Base-by-base conservation (phyloP, 2,113 vertebrate genomes). In the Marmota monax region DNA sequence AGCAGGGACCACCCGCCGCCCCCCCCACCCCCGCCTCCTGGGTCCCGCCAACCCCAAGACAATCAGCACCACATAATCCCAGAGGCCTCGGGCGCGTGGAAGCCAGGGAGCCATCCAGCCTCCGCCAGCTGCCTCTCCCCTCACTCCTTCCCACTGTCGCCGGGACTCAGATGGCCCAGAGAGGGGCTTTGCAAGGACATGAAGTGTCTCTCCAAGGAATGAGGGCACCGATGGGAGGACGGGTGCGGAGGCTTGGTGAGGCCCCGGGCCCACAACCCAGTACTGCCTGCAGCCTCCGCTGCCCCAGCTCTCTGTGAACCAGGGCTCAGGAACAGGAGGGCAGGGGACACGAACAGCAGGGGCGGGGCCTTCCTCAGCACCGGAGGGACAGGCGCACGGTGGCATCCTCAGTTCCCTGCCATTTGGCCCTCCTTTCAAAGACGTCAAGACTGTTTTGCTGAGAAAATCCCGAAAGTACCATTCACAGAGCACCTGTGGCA, bases 401-500 rank as follows among this genome's bases (percentile, higher is more conserved):
- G 89, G 45, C 17, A 13, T 12, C 51, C n/a, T 84, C 67, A 4
- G 14, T 12, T 2, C 5, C 3, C 16, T 25, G 10, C 34, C 6
- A 1, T 51, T 48, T 34, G 22, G 29, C 13, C n/a, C n/a, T 39
- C 16, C 18, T 4, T 12, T n/a, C 13, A 2, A 6, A 0, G 1
- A 11, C 3, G 12, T 61, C 69, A 16, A 34, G 63, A 14, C 5
- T 7, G 3, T n/a, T 63, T 70, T 37, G 53, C 69, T 10, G 53
- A 67, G 92, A 65, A 34, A 73, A 58, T 5, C 9, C 3, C 37
- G 65, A 84, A 1, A 4, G 2, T 72, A 10, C 20, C 61, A 20
- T 9, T 13, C 4, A 0, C 20, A 22, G 2, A 9, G 67, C 1
- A 7, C 0, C 1, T 4, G 16, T 1, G 20, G 39, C 1, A 2